Evolutionary conservation across 1,140 invertebrate species (phyloP).

Genomic region (Bombus waltoni): DNA sequence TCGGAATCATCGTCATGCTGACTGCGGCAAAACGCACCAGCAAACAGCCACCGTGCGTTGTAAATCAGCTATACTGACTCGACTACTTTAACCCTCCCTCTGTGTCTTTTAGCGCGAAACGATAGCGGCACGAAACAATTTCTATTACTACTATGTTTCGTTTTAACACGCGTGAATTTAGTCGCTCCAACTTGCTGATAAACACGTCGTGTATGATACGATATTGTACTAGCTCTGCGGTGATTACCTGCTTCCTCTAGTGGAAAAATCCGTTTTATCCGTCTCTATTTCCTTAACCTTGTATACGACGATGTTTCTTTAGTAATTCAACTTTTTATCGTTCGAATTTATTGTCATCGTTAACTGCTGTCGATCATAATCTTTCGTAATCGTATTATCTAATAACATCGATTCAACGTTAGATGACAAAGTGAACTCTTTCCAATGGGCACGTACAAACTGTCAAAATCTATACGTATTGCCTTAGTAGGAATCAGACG

Average conservation of each 20-base stretch:
- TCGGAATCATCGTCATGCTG: slow-evolving; percentile 53
- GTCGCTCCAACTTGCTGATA: background rate
- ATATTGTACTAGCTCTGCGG: background rate
- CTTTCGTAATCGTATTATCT: background rate
- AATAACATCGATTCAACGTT: background rate
- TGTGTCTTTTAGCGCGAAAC: slow-evolving; percentile 28
- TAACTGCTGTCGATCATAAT: background rate
- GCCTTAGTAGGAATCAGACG: background rate
- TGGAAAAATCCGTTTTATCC: background rate
- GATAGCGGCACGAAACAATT: slow-evolving; percentile 55
- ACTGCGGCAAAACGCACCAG: slow-evolving; percentile 29
- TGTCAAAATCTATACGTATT: background rate
- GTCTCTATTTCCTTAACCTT: background rate
- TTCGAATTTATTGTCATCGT: background rate
- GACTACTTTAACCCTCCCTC: slow-evolving; percentile 51
- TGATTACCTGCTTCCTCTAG: background rate
- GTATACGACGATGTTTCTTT: background rate
- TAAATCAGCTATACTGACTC: slow-evolving; percentile 63
- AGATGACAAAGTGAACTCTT: background rate
- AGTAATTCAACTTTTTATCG: background rate
- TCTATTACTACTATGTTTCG: slow-evolving; percentile 36
- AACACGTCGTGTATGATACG: background rate
- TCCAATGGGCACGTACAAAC: background rate
- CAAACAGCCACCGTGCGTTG: slow-evolving; percentile 30
- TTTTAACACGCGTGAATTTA: slow-evolving; percentile 20